A percentile compares a stretch with the other conserved stretches of the same genome.
Conservation (phyloP, 1,140 invertebrate genomes). For the Tetramorium alpestre region DNA sequence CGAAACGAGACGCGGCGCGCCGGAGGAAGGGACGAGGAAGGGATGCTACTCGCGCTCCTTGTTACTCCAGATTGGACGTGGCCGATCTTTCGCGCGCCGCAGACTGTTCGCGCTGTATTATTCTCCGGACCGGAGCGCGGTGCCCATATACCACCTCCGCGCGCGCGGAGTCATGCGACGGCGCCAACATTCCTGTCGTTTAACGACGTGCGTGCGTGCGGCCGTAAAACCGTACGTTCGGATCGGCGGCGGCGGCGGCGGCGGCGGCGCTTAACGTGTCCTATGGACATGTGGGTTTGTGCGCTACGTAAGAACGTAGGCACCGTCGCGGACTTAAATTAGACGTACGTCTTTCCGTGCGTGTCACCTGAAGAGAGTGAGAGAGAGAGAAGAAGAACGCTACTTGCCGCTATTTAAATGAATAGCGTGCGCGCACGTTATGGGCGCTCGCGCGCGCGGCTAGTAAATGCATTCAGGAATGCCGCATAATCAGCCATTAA, state of each 20-base stretch:
- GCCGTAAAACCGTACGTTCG: slow-evolving; percentile 59
- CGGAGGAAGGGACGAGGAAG: neutral
- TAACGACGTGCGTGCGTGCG: slow-evolving; percentile 67
- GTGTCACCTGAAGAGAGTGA: neutral
- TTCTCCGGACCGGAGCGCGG: neutral
- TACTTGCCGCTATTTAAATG: slow-evolving; percentile 21
- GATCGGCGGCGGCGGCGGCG: slow-evolving; percentile 26
- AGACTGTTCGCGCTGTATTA: slow-evolving; percentile 38
- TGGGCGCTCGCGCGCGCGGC: neutral
- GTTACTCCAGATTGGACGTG: slow-evolving; percentile 39
- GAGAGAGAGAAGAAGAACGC: neutral
- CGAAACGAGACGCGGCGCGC: neutral
- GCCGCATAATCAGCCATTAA: slow-evolving; percentile 70
- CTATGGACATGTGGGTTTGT: slow-evolving; percentile 19
- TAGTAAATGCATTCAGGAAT: slow-evolving; percentile 56
- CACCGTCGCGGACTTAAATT: slow-evolving; percentile 27
- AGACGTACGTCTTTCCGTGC: neutral
- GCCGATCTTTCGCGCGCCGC: slow-evolving; percentile 39
- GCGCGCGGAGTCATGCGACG: slow-evolving; percentile 63
- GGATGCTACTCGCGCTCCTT: slow-evolving; percentile 17
- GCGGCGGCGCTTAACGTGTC: slow-evolving; percentile 20
- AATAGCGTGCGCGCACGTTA: neutral
- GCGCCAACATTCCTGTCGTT: slow-evolving; percentile 79
- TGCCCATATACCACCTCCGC: neutral
- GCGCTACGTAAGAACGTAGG: slow-evolving; percentile 21